A percentile compares a stretch with the other conserved stretches of the same genome.
Conservation (phyloP, 2,888 invertebrate species). For the Aphrophora alni region DNA sequence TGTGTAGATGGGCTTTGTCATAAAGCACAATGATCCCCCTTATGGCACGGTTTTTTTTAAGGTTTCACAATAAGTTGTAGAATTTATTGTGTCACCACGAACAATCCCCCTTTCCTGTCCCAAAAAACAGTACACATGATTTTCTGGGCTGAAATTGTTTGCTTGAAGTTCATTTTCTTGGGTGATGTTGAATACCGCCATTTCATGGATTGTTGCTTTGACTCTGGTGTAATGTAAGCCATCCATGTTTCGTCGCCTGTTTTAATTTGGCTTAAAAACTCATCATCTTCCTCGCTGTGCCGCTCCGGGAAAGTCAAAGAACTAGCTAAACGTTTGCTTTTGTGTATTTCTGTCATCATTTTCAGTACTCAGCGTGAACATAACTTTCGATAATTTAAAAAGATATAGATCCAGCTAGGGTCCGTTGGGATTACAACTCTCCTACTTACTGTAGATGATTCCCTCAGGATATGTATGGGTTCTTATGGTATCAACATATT, state of each 20-base stretch:
- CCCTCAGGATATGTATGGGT: too few species aligned
- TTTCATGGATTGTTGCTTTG: conserved; percentile 41
- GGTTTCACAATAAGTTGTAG: too few species aligned
- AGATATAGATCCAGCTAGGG: too few species aligned
- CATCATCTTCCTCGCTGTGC: too few species aligned
- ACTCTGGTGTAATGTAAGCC: conserved; percentile 41
- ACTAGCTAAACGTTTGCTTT: background rate
- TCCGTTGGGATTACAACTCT: too few species aligned
- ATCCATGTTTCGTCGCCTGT: conserved; percentile 33
- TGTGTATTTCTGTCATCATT: background rate
- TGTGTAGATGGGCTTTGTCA: conserved; percentile 45
- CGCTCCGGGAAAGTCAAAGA: too few species aligned
- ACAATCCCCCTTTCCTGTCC: conserved; percentile 46
- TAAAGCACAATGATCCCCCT: conserved; percentile 38
- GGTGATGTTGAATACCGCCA: conserved; percentile 39
- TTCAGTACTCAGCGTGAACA: background rate
- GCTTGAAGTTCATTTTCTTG: conserved; percentile 41
- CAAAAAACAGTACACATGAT: conserved; percentile 49
- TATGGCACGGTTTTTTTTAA: conserved; percentile 40
- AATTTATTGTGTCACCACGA: conserved; percentile 42
- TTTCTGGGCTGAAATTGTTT: conserved; percentile 44
- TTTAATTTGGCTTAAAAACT: background rate
- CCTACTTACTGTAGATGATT: too few species aligned
- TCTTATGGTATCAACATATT: too few species aligned
- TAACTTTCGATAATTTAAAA: too few species aligned